Conservation (phyloP, 2,888 invertebrate species). For the Epinotia ramella region DNA sequence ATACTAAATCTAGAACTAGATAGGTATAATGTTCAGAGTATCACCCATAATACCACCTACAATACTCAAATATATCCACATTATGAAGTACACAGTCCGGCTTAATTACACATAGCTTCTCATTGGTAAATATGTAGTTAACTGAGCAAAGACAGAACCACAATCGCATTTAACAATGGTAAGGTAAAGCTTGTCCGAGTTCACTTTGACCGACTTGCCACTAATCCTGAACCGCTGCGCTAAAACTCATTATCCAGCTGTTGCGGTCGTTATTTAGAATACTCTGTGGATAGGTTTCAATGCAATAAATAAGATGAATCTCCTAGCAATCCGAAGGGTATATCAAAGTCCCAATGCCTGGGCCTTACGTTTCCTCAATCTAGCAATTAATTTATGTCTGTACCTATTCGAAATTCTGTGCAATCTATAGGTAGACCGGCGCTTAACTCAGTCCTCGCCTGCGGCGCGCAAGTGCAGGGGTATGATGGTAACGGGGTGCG, state of each 20-base stretch:
- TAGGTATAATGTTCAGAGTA: too few relatives aligned
- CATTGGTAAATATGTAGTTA: slow-evolving; percentile 9
- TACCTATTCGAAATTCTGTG: too few relatives aligned
- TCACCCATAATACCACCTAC: background rate
- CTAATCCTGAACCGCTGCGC: slow-evolving; percentile 14
- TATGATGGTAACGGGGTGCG: too few relatives aligned
- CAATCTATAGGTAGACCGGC: too few relatives aligned
- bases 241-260: slow-evolving; percentile 27
- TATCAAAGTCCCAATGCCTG: background rate
- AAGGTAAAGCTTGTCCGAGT: slow-evolving; percentile 18
- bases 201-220: slow-evolving; percentile 21
- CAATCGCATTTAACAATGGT: slow-evolving; percentile 26
- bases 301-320: slow-evolving; percentile 11
- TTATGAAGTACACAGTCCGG: background rate
- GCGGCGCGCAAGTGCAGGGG: too few relatives aligned
- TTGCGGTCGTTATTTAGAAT: slow-evolving; percentile 24
- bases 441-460: too few relatives aligned
- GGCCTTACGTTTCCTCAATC: background rate
- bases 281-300: background rate
- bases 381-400: too few relatives aligned
- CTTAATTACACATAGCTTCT: background rate
- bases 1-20: too few relatives aligned
- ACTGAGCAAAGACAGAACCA: slow-evolving; percentile 14
- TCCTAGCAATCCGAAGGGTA: background rate
- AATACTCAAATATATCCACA: background rate